Base-by-base conservation (phyloP, 2,797 vertebrate genomes). In the Cryptoprocta ferox region DNA sequence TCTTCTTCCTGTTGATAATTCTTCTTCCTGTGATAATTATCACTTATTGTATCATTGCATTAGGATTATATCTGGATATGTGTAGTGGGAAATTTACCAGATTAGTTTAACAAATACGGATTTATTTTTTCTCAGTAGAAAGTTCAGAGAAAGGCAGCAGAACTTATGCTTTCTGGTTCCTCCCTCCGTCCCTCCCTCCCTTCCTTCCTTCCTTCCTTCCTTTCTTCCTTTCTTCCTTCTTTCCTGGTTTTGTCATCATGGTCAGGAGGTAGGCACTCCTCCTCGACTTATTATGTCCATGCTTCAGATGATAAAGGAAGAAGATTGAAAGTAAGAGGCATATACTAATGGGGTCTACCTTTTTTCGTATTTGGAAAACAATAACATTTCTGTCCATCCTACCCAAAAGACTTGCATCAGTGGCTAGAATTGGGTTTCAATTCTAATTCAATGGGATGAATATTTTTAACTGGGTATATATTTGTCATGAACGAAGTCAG, bases 1-100 rank as follows among this genome's bases (percentile, higher is more conserved):
- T 95, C 94, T 93, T 82, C 39, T 85, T 80, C 35, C 82, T 71
- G 11, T 71, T 93, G 71, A 35, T 84, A 90, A 86, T 59, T 28
- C 48, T 50, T 28, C 48, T 48, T 13, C 48, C 48, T 80, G 10
- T n/a, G 50, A 83, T 48, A 48, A 48, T 87, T 76, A 56, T 53
- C 28, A 75, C 3, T 63, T 81, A 73, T 45, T 35, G 1, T 48
- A 39, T 48, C 30, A 63, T 79, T 53, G 14, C 15, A 1, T 89
- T 90, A 71, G 15, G 28, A 65, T 86, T 70, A 37, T 3, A 89
- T 24, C 12, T 48, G 24, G 48, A 73, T 79, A 66, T 59, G 32
- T 68, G 19, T 59, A 81, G 50, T 79, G 45, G 59, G 45, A 84
- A 83, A 35, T 73, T 37, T 85, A 37, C 63, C 19, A 61, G 28